Evolutionary conservation across 2,888 invertebrate species (phyloP), one percentile per base, ranked within the genome.

Genomic region (Bibio marci): DNA sequence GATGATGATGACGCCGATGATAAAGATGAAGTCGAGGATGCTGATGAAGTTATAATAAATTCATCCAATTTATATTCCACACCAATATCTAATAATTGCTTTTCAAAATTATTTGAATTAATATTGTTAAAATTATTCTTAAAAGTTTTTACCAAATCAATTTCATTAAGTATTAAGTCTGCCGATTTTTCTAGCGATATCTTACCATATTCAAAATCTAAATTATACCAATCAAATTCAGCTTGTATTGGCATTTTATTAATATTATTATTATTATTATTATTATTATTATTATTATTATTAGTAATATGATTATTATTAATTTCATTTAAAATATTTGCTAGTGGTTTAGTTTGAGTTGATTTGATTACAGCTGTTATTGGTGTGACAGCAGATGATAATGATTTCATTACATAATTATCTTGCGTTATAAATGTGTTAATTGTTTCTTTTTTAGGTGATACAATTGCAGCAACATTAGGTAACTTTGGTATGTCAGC

Each of bases 381-480:
- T 14, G 44, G 43, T 22, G n/a, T n/a, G n/a, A n/a, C n/a, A n/a
- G n/a, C n/a, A n/a, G n/a, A n/a, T n/a, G 37, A 28, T 14, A 43
- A 42, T 22, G 44, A 41, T 31, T 48, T 48, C 25, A 42, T 47
- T 18, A 47, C 45, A 33, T 47, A 47, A 38, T 47, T 48, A 33
- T 48, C 48, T 22, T 45, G 44, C n/a, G 39, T 38, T 4, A 43
- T 46, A 25, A 40, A 47, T 36, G 48, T 50, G 5, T 46, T 40
- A 19, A 41, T 39, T 18, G 46, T 47, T 41, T 66, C 67, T 53
- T 73, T 73, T 41, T 73, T 78, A 1, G 78, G 76, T 43, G 75
- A 76, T 42, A 79, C 73, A 40, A 79, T 78, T 55, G 77, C 78
- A 31, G 76, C 76, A 44, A 79, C 79, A 59, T 76, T 78, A 30